Evolutionary conservation across 2,888 invertebrate genomes (phyloP), one percentile per base, ranked within the genome.

Genomic region (Idaea aversata): DNA sequence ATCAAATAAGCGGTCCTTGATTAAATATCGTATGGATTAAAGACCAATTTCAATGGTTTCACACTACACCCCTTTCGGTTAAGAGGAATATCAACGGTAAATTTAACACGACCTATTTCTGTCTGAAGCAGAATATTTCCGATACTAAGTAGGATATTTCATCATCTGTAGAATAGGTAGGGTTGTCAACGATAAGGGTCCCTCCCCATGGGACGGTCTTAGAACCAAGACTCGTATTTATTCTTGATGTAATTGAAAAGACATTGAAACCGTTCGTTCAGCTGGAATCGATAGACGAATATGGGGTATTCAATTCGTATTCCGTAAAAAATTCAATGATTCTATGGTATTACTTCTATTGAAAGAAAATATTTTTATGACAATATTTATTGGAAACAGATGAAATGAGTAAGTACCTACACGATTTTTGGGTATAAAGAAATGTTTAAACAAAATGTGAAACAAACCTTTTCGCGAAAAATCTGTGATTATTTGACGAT

Each of bases 221-320:
- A 85, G 86, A 87, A 84, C 25, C 87, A 85, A 84, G 81, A 78
- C 77, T 77, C 81, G 88, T 88, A 88, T 87, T 84, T 87, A 88
- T 87, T 87, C 82, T 82, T 66, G 70, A 79, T 80, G 82, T 91
- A 89, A 90, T 90, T 91, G 89, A 88, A 90, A 84, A 80, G 84
- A 86, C 88, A 87, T 88, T 88, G 85, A 88, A 74, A 78, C 79
- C 79, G 83, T 82, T 85, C 82, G 84, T 80, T 87, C 86, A 78
- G 76, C 78, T 82, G 88, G 87, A 91, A 90, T 80, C 85, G 88
- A 90, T 90, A 84, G 77, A 77, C 75, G 75, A 77, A 77, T 80
- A 77, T 82, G 84, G 86, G 84, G 81, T 79, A 74, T 80, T 80
- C 74, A 75, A 73, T 76, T 78, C 70, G 62, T 59, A 65, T 63